These are phyloP conservation scores for Trileptium ribeirensis DNA, from an alignment of 2,888 invertebrate genomes.

Conservation along the genomic window DNA sequence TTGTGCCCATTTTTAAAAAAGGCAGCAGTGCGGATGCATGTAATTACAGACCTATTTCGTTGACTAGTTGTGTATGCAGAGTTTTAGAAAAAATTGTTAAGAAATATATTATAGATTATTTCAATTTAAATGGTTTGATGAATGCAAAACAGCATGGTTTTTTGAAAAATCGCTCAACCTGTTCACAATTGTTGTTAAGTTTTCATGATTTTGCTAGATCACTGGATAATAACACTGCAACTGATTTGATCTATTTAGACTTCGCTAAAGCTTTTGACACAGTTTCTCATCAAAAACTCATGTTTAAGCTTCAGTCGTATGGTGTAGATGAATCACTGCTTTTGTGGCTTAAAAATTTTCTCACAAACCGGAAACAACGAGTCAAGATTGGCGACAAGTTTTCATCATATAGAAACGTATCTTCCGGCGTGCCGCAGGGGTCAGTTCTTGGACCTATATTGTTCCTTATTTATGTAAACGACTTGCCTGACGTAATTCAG, in stretches of 20 bases:
- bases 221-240: background rate
- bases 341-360: background rate
- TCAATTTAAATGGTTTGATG: background rate
- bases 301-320: background rate
- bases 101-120: background rate
- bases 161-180: background rate
- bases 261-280: background rate
- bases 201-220: background rate
- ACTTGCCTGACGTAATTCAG: background rate
- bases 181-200: background rate
- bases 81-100: background rate
- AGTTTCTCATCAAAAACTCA: background rate
- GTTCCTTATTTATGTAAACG: background rate
- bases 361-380: background rate
- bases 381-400: background rate
- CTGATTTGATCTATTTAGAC: background rate
- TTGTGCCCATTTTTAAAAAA: background rate
- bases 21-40: background rate
- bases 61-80: background rate
- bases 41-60: background rate
- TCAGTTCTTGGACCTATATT: background rate
- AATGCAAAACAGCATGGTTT: background rate
- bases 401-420: background rate
- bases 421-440: background rate
- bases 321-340: background rate